A percentile compares a stretch with the other conserved stretches of the same genome.
phyloP scores from a whole-genome alignment of 2,797 vertebrate species.

The Bovichtus variegatus region DNA sequence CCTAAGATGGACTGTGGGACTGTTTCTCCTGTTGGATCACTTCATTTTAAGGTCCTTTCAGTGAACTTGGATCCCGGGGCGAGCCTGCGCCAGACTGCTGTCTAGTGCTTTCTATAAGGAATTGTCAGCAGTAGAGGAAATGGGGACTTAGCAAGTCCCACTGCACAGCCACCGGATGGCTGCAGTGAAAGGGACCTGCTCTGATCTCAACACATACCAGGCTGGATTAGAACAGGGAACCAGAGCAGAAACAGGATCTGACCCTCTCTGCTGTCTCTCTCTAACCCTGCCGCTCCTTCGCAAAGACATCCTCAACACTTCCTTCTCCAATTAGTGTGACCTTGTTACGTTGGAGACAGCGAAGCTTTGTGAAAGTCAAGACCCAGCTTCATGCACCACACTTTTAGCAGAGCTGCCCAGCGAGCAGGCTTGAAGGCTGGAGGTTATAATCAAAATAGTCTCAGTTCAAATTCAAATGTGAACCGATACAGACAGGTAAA shows the following conservation, averaged over 20 bases:
- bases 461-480: slow-evolving; percentile 60
- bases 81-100: background rate
- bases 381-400: slow-evolving; percentile 33
- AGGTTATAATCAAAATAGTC: slow-evolving; percentile 79
- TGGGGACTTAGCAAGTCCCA: slow-evolving; percentile 59
- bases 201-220: slow-evolving; percentile 79
- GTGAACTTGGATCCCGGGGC: slow-evolving; percentile 14
- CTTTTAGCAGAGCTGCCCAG: slow-evolving; percentile 52
- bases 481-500: slow-evolving; percentile 65
- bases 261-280: slow-evolving; percentile 71
- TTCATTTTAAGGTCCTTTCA: slow-evolving; percentile 40
- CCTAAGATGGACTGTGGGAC: slow-evolving; percentile 49
- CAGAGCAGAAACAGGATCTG: slow-evolving; percentile 82
- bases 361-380: slow-evolving; percentile 73
- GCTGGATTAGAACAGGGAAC: slow-evolving; percentile 84
- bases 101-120: slow-evolving; percentile 26
- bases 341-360: slow-evolving; percentile 72
- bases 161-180: slow-evolving; percentile 63
- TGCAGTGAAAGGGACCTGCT: slow-evolving; percentile 65
- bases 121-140: slow-evolving; percentile 58
- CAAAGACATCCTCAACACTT: slow-evolving; percentile 78
- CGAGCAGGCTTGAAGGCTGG: slow-evolving; percentile 55
- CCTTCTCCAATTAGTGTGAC: slow-evolving; percentile 84
- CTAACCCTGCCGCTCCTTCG: slow-evolving; percentile 63
- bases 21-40: slow-evolving; percentile 31